Percentiles rank a stretch among this genome's conserved stretches.
These are phyloP conservation scores for Apoderus coryli DNA, from an alignment of 2,888 invertebrate species.

Conservation along the genomic window DNA sequence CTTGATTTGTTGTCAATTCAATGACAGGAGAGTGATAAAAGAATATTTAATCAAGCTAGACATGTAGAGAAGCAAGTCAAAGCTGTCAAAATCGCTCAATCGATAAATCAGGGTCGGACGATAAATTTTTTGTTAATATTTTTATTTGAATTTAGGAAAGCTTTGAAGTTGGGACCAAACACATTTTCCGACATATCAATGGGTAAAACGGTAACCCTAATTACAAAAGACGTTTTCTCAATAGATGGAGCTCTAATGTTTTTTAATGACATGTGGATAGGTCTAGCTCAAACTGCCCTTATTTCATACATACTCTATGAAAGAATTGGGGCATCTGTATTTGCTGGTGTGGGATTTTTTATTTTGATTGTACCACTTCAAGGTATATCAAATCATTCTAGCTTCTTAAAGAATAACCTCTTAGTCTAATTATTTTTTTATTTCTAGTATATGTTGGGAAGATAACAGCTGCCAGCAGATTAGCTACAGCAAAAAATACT, in stretches of 20 bases:
- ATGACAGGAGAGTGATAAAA: too few species aligned
- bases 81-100: too few species aligned
- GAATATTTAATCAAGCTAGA: too few species aligned
- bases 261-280: slow-evolving; percentile 84
- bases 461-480: slow-evolving; percentile 12
- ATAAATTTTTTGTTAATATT: too few species aligned
- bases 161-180: slow-evolving; percentile 25
- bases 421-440: slow-evolving; percentile 3
- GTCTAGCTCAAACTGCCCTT: slow-evolving; percentile 67
- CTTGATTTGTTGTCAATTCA: too few species aligned
- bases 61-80: too few species aligned
- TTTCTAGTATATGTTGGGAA: slow-evolving; percentile 14
- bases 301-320: slow-evolving; percentile 64
- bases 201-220: slow-evolving; percentile 64
- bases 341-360: slow-evolving; percentile 40
- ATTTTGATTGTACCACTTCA: slow-evolving; percentile 32
- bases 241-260: slow-evolving; percentile 80
- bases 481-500: slow-evolving; percentile 22
- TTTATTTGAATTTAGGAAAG: slow-evolving; percentile 50
- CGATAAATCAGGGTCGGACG: too few species aligned
- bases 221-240: slow-evolving; percentile 85
- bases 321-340: slow-evolving; percentile 36
- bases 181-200: slow-evolving; percentile 57
- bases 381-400: slow-evolving; percentile 22
- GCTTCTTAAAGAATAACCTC: background rate